Base-by-base conservation (phyloP, 2,113 vertebrate genomes). In the Salvelinus fontinalis region DNA sequence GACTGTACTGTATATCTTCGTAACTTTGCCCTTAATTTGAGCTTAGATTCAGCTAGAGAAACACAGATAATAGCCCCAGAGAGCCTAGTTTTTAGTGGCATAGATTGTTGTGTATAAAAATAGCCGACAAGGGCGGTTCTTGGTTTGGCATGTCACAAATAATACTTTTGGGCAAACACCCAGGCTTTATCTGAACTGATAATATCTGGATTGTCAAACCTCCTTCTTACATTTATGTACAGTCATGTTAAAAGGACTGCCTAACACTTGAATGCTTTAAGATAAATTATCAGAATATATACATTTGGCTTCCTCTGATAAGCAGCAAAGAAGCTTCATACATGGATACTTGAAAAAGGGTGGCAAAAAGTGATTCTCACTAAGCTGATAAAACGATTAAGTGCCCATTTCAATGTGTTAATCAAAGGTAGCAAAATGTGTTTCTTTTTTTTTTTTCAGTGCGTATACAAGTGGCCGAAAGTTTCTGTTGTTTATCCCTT, bases 71-170 rank as follows among this genome's bases (percentile, higher is more conserved):
- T 62, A 62, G n/a, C 59, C 51, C 18, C 12, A 54, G 16, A 54
- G 3, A 54, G 49, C 16, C 13, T 54, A 16, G 49, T 51, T 51
- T 14, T 8, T 60, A 60, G 20, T 60, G 59, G 59, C 12, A 51
- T 51, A 5, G 4, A 54, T 62, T 16, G 59, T 24, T 62, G 59
- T 22, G 59, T 62, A 22, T 62, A 31, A 66, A 66, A 66, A 12
- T 6, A 66, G 26, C 24, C 0, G 1, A 14, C n/a, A 31, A 71
- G 80, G 76, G 71, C 75, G 67, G 69, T 74, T 88, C 72, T 73
- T 54, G 60, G 75, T 89, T 90, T 89, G 89, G 88, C 90, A 88
- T 51, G 6, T 66, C 34, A 78, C 79, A 34, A 20, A 26, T 29
- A 44, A 24, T 65, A 27, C 12, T 54, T 71, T 67, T 65, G 14